Evolutionary conservation across 2,113 vertebrate species (phyloP).

Genomic region (Thomomys bottae): DNA sequence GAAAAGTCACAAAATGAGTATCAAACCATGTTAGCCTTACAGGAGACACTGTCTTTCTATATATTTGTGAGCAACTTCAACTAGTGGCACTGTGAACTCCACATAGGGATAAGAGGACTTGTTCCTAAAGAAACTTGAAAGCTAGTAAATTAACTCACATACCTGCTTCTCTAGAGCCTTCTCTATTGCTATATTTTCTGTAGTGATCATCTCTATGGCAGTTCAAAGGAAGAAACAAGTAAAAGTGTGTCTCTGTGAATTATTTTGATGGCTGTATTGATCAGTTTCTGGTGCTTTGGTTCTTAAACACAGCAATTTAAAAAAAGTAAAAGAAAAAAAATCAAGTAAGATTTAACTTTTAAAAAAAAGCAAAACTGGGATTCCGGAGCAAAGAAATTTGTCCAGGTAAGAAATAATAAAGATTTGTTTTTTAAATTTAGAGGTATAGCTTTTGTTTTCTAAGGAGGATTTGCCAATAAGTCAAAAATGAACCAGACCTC

Average conservation of each 20-base stretch:
- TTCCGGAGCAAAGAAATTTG: background rate
- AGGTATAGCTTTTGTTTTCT: slow-evolving; percentile 38
- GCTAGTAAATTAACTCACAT: background rate
- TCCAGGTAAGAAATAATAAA: slow-evolving; percentile 40
- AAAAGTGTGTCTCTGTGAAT: slow-evolving; percentile 38
- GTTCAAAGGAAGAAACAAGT: slow-evolving; percentile 17
- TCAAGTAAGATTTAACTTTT: slow-evolving; percentile 28
- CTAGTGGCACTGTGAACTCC: background rate
- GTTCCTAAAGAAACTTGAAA: slow-evolving; percentile 44
- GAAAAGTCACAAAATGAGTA: slow-evolving; percentile 50
- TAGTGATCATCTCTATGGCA: background rate
- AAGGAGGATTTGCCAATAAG: background rate
- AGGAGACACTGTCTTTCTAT: slow-evolving; percentile 20
- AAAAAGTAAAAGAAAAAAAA: background rate
- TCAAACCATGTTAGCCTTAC: slow-evolving; percentile 64
- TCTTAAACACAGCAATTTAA: background rate
- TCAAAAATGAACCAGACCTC: slow-evolving; percentile 2
- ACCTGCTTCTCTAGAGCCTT: background rate
- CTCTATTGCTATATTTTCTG: background rate
- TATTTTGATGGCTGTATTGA: slow-evolving; percentile 33
- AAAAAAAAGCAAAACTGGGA: background rate
- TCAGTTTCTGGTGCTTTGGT: slow-evolving; percentile 12
- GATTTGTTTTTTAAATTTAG: background rate
- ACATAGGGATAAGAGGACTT: background rate
- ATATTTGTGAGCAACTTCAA: background rate